Base-by-base conservation (phyloP, 2,113 vertebrate genomes). In the Pteropus alecto region DNA sequence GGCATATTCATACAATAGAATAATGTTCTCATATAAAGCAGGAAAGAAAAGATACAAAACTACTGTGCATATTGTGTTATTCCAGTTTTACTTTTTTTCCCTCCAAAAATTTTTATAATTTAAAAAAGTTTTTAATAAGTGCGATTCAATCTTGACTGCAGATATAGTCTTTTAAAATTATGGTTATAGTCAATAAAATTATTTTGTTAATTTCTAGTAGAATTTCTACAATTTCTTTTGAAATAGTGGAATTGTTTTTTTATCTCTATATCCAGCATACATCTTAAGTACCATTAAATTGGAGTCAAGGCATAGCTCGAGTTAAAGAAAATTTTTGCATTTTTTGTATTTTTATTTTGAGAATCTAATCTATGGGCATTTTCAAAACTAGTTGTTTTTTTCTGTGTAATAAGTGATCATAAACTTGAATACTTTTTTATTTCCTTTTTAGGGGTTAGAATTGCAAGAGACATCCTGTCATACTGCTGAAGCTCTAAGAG, bases 381-480 rank as follows among this genome's bases (percentile, higher is more conserved):
- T 87, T 48, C 1, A 73, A 78, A 84, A 71, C 38, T 85, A 70
- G 6, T 88, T 91, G 58, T 38, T 95, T 56, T 96, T 89, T 90
- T 71, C 16, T 94, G 19, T 93, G 15, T 94, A 90, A 81, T 65
- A 87, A 85, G 28, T 70, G 10, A 82, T 91, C 22, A 87, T 83
- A 73, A 95, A 79, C 12, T 60, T 24, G 81, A 84, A 54, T 60
- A 70, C 30, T 15, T 90, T 97, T 96, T 58, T 13, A 10, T 97
- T 94, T 97, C 18, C 85, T 88, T 76, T 97, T 65, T 98, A 99
- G 99, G 99, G 99, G 10, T 97, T 99, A 92, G 99, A 99, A 98
- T 98, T 99, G 78, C 99, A 99, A 98, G 99, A 99, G 98, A 99
- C 99, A 1, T 99, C 99, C 16, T 99, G 99, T 96, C 99, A 99